A percentile compares a stretch with the other conserved stretches of the same genome.
Evolutionary conservation across 2,797 vertebrate species (phyloP).

Genomic region (Novumbra hubbsi): DNA sequence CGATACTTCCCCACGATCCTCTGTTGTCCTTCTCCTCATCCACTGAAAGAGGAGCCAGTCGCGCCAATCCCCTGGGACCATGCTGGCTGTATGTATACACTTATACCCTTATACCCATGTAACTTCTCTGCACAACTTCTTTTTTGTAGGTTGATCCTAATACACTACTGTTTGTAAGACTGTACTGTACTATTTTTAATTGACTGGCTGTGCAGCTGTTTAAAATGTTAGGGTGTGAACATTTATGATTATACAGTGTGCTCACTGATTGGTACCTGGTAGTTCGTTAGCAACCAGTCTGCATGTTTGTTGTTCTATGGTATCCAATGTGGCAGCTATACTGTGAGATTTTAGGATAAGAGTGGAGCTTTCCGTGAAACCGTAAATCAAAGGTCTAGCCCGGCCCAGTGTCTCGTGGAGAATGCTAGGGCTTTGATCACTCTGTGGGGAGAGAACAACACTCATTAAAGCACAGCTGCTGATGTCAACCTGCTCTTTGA

Average conservation of each 20-base stretch:
- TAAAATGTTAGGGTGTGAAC: not conserved
- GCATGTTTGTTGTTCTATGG: not conserved
- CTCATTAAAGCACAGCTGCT: conserved; percentile 24
- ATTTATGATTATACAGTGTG: not conserved
- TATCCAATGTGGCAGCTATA: not conserved
- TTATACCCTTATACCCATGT: not conserved
- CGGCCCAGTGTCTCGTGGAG: conserved; percentile 2
- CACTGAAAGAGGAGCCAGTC: conserved; percentile 77
- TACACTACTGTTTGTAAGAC: not conserved
- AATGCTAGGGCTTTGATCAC: conserved; percentile 32
- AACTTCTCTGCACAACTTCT: not conserved
- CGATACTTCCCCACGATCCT: not conserved
- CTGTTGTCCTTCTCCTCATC: conserved; percentile 14
- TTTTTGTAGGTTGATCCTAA: not conserved
- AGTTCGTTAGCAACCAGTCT: not conserved
- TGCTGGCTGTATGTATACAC: conserved; percentile 79
- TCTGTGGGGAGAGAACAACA: conserved; percentile 4
- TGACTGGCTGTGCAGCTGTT: not conserved
- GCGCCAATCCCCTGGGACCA: conserved; percentile 76
- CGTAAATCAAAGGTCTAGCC: not conserved
- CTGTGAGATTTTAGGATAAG: conserved; percentile 1
- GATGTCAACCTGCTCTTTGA: conserved; percentile 16
- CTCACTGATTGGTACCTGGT: not conserved
- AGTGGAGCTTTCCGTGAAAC: too few species aligned
- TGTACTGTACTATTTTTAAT: not conserved